Evolutionary conservation across 2,797 vertebrate species (phyloP), one percentile per base, ranked within the genome.

Genomic region (Parauchenoglanis ngamensis): DNA sequence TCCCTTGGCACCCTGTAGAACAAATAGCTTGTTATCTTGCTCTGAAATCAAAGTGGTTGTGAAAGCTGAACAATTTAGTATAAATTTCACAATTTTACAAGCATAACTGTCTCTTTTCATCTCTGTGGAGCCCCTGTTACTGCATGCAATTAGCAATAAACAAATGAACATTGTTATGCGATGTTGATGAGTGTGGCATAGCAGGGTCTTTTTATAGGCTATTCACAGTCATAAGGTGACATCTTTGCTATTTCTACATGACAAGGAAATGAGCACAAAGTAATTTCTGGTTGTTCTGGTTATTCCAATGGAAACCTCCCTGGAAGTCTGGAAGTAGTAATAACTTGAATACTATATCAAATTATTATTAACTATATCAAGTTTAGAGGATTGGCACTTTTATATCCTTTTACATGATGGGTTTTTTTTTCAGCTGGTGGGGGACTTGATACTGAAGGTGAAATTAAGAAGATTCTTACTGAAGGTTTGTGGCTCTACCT

Each of bases 401-500:
- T 67, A 86, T 44, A 83, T 25, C 87, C 19, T 35, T 79, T 83
- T 67, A 86, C 40, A 83, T 25, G 86, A 40, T 40, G 35, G 4
- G 35, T 25, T 7, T 83, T n/a, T 57, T 25, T 83, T 83, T 57
- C 21, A 84, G 82, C 65, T 72, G 82, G 82, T 57, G 91, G 92
- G 76, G 92, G 93, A 17, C 31, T 90, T 89, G 95, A 95, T 61
- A 84, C 92, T 59, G 96, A 93, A 4, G 89, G 91, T 85, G 94
- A 96, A 77, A 91, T 96, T 44, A 95, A 94, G 88, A 95, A 90
- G 91, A 89, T 96, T 19, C 77, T 94, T 85, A 94, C 95, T 88
- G 93, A 96, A 96, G 97, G 98, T 98, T 82, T 54, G 86, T 59
- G 1, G 56, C 28, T 35, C 35, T 17, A 23, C n/a, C 52, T n/a